A percentile compares a stretch with the other conserved stretches of the same genome.
Conservation (phyloP, 2,797 vertebrate genomes). For the Gymnoscopelus microlampas region DNA sequence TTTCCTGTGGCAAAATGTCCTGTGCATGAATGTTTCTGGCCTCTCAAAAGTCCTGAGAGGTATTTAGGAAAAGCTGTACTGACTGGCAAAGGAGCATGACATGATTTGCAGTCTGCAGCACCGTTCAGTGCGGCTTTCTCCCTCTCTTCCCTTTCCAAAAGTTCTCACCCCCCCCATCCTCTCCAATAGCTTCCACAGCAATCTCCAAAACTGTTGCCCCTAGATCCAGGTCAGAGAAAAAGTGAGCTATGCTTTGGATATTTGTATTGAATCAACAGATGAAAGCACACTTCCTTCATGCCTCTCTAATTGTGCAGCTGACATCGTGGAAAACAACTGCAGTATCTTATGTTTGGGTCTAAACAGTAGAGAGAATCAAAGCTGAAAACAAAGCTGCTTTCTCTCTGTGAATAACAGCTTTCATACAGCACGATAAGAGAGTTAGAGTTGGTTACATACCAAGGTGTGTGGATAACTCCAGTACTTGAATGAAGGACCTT, state of each 20-base stretch:
- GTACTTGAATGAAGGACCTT: conserved; percentile 3
- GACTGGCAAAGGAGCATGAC: not conserved
- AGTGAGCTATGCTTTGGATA: not conserved
- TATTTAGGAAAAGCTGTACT: not conserved
- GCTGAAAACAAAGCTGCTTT: conserved; percentile 6
- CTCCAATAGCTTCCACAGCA: not conserved
- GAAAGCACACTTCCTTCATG: not conserved
- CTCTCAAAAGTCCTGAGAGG: not conserved
- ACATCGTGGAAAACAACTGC: not conserved
- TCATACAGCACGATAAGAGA: conserved; percentile 2
- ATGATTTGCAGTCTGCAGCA: not conserved
- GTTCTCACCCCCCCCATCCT: not conserved
- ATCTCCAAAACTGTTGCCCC: not conserved
- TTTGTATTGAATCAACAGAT: not conserved
- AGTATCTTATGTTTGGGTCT: not conserved
- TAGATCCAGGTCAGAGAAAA: conserved; percentile 3
- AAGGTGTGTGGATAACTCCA: not conserved
- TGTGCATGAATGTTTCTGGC: not conserved
- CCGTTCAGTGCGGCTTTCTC: not conserved
- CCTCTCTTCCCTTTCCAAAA: not conserved
- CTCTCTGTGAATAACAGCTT: not conserved
- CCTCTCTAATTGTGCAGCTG: conserved; percentile 1
- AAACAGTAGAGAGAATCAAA: not conserved
- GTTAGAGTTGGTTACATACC: conserved; percentile 15
- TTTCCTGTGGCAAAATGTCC: not conserved